phyloP scores from a whole-genome alignment of 2,797 vertebrate species.

The Lophius americanus region DNA sequence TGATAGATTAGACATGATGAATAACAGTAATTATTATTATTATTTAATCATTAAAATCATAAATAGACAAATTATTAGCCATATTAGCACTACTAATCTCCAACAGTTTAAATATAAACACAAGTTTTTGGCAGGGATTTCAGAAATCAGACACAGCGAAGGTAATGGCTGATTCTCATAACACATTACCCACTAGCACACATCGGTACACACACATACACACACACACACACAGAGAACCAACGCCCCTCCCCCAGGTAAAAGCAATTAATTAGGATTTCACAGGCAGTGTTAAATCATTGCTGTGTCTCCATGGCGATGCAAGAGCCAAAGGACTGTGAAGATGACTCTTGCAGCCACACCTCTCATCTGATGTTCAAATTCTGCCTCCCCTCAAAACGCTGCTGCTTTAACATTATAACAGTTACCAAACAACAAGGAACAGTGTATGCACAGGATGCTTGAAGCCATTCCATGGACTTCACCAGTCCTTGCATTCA shows the following conservation, averaged over 20 bases:
- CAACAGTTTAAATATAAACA: too few species aligned
- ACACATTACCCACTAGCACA: background rate
- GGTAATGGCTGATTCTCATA: background rate
- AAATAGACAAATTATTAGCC: too few species aligned
- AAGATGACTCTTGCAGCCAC: conserved; percentile 20
- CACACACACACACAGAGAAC: conserved; percentile 6
- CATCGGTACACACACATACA: background rate
- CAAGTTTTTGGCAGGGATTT: background rate
- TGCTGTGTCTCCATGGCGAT: conserved; percentile 58
- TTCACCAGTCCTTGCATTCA: conserved; percentile 7
- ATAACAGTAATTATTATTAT: too few species aligned
- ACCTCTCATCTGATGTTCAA: conserved; percentile 5
- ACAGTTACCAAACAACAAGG: background rate
- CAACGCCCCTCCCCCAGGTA: conserved; percentile 19
- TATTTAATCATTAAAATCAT: too few species aligned
- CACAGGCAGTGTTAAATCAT: conserved; percentile 42
- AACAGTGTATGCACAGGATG: background rate
- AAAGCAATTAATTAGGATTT: conserved; percentile 48
- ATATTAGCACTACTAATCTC: too few species aligned
- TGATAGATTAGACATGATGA: too few species aligned
- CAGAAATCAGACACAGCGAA: background rate
- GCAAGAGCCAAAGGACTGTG: conserved; percentile 26
- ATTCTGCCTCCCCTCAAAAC: background rate
- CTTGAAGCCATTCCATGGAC: background rate
- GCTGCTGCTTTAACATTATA: background rate